Evolutionary conservation across 1,140 invertebrate species (phyloP).

Genomic region (Drosophila parvula): DNA sequence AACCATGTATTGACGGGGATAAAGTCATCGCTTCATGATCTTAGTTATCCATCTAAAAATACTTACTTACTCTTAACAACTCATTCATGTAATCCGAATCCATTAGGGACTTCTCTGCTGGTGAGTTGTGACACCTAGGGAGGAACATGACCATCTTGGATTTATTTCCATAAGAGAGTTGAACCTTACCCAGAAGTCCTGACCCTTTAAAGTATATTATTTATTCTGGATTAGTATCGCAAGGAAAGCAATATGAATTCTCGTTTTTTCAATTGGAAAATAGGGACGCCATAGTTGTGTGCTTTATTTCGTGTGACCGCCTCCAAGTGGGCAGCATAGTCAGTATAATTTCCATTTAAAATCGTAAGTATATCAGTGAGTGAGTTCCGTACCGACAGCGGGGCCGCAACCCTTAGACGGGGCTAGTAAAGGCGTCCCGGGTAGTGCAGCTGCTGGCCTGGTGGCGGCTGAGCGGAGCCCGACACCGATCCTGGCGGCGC

Average conservation of each 20-base stretch:
- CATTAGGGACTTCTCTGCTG: too few relatives aligned
- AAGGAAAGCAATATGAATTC: neutral
- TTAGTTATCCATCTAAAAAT: too few relatives aligned
- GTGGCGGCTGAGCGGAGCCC: conserved; percentile 45
- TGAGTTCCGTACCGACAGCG: conserved; percentile 41
- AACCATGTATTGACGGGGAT: too few relatives aligned
- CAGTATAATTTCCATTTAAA: conserved; percentile 65
- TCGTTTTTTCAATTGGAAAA: conserved; percentile 56
- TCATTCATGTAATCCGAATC: too few relatives aligned
- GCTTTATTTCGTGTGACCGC: conserved; percentile 56
- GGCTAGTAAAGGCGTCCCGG: conserved; percentile 71
- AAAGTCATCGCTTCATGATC: too few relatives aligned
- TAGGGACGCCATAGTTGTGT: conserved; percentile 79
- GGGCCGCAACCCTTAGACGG: conserved; percentile 1
- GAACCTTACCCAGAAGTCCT: neutral
- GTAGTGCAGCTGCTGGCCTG: conserved; percentile 74
- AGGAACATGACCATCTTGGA: too few relatives aligned
- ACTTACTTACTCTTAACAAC: too few relatives aligned
- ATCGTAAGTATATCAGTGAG: conserved; percentile 65
- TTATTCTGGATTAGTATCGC: neutral
- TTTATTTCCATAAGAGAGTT: neutral
- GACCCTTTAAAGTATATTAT: neutral
- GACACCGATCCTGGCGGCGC: conserved; percentile 40
- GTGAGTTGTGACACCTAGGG: too few relatives aligned
- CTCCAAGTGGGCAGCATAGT: conserved; percentile 53